Conservation (phyloP, 1,140 invertebrate species). For the Thaumatotibia leucotreta region DNA sequence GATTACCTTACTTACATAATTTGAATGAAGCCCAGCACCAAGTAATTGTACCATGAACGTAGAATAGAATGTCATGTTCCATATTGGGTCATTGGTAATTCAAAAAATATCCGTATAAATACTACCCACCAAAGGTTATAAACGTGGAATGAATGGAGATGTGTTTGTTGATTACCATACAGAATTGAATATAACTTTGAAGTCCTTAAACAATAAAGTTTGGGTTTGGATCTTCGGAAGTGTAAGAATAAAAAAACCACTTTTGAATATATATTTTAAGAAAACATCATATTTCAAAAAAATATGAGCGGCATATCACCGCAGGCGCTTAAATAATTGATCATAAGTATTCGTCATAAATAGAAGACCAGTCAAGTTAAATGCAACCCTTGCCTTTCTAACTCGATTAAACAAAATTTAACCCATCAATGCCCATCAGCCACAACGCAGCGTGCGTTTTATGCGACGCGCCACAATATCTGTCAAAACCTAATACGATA, state of each 20-base stretch:
- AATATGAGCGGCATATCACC: no score
- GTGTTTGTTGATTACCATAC: neutral
- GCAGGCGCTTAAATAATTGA: no score
- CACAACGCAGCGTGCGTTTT: constrained; percentile 44
- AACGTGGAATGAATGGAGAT: no score
- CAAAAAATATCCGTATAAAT: no score
- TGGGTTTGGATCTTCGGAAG: no score
- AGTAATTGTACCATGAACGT: neutral
- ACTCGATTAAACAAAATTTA: constrained; percentile 9
- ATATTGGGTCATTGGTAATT: neutral
- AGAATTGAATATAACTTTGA: neutral
- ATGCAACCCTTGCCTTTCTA: neutral
- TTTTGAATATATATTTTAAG: no score
- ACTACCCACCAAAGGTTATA: no score
- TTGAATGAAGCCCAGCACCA: no score
- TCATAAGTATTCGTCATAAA: neutral
- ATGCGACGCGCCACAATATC: constrained; percentile 59
- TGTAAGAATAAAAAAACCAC: no score
- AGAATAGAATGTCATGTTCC: neutral
- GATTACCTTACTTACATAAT: neutral
- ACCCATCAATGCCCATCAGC: neutral
- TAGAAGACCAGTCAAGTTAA: neutral
- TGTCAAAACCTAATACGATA: constrained; percentile 67
- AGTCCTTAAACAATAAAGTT: no score
- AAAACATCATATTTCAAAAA: no score